phyloP scores from a whole-genome alignment of 2,888 invertebrate species.

The Kuschelorhynchus macadamiae region DNA sequence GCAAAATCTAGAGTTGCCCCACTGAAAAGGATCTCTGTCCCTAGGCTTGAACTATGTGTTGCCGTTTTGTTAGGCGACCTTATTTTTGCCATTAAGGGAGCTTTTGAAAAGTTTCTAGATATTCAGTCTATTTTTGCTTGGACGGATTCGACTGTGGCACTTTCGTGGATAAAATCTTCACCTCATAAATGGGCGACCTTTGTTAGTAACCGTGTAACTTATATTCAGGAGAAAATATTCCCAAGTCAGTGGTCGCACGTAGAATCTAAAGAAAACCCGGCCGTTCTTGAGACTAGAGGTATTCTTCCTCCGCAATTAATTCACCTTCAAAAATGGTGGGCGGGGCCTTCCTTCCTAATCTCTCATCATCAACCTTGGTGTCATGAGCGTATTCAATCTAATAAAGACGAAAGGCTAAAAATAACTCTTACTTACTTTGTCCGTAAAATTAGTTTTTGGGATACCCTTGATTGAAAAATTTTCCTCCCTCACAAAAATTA shows the following conservation, averaged over 20 bases:
- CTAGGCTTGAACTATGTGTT: too few relatives aligned
- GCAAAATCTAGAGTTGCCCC: slow-evolving; percentile 25
- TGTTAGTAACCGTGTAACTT: too few relatives aligned
- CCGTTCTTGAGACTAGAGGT: background rate
- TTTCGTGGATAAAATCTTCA: too few relatives aligned
- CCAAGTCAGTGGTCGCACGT: too few relatives aligned
- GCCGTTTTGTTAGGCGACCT: too few relatives aligned
- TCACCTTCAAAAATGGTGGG: background rate
- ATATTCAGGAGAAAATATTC: too few relatives aligned
- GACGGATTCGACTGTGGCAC: background rate
- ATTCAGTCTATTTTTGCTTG: background rate
- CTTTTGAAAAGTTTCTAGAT: too few relatives aligned
- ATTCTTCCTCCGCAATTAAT: background rate
- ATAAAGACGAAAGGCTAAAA: too few relatives aligned
- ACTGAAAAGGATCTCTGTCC: slow-evolving; percentile 2
- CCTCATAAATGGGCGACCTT: too few relatives aligned
- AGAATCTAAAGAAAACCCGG: background rate
- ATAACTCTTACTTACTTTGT: too few relatives aligned
- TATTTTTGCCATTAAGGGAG: background rate
- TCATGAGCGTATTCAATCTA: background rate
- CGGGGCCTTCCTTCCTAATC: background rate
- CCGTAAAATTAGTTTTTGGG: background rate
- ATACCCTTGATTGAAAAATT: too few relatives aligned
- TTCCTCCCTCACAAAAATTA: too few relatives aligned
- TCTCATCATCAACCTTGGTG: background rate